phyloP scores from a whole-genome alignment of 1,140 invertebrate species.

The Paraescarpia echinospica region DNA sequence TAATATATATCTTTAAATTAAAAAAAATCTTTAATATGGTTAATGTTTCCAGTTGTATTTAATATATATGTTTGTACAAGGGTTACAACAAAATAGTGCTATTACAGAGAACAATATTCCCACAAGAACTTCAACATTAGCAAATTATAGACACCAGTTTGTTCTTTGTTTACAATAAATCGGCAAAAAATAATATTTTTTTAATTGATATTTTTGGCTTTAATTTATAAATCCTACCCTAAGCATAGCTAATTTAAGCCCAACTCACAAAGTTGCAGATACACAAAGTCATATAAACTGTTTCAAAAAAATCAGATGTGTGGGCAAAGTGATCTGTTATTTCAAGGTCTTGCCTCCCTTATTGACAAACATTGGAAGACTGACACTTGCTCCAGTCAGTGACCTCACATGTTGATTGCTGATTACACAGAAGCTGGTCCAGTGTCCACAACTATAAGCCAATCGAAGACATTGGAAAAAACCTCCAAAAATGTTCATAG shows the following conservation, averaged over 20 bases:
- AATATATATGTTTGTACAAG: background rate
- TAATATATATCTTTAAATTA: no score
- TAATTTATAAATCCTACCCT: background rate
- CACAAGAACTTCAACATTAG: background rate
- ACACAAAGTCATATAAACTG: background rate
- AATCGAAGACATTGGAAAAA: no score
- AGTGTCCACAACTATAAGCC: no score
- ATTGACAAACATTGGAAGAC: background rate
- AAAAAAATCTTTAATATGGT: no score
- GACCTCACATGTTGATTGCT: background rate
- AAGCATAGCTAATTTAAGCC: background rate
- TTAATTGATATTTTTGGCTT: background rate
- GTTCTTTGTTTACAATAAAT: background rate
- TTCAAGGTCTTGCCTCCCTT: background rate
- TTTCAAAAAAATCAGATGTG: background rate
- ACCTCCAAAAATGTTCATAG: background rate
- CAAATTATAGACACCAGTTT: background rate
- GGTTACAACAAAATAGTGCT: background rate
- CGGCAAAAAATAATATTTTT: no score
- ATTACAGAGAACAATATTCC: background rate
- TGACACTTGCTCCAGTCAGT: background rate
- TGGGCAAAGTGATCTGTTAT: background rate
- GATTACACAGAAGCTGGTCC: background rate
- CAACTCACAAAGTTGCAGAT: background rate
- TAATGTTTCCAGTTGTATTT: background rate